Evolutionary conservation across 1,140 invertebrate genomes (phyloP).

Genomic region (Meloidogyne chitwoodi): DNA sequence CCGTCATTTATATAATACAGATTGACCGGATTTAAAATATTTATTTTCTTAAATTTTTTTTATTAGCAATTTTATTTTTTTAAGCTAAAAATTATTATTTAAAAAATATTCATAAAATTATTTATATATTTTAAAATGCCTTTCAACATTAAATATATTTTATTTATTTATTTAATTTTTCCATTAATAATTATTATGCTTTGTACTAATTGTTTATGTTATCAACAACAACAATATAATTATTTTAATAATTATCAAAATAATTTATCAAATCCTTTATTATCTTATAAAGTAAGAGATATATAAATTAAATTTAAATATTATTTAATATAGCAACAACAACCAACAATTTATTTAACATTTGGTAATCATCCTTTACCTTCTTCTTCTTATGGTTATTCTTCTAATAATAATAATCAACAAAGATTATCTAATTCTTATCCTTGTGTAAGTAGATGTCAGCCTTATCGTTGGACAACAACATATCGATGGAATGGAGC

Average conservation of each 20-base stretch:
- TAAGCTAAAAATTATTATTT: not conserved
- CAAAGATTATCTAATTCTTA: not conserved
- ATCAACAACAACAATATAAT: no score
- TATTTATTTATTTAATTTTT: not conserved
- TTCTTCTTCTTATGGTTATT: no score
- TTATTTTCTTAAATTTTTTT: not conserved
- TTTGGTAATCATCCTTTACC: not conserved
- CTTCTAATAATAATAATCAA: no score
- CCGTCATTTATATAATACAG: not conserved
- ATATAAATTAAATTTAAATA: not conserved
- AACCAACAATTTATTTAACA: not conserved
- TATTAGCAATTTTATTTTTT: not conserved
- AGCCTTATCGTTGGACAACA: conserved; percentile 5
- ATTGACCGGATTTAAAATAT: not conserved
- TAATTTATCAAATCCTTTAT: not conserved
- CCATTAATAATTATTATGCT: not conserved
- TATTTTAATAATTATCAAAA: not conserved
- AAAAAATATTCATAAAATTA: not conserved
- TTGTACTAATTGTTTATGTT: not conserved
- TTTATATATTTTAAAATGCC: not conserved
- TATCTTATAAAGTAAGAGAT: not conserved
- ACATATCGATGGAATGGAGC: not conserved
- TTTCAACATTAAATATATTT: not conserved
- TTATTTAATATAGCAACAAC: not conserved
- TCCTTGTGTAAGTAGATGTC: conserved; percentile 1